These are phyloP conservation scores for Semnopithecus entellus DNA, from an alignment of 2,113 vertebrate species.

Conservation along the genomic window DNA sequence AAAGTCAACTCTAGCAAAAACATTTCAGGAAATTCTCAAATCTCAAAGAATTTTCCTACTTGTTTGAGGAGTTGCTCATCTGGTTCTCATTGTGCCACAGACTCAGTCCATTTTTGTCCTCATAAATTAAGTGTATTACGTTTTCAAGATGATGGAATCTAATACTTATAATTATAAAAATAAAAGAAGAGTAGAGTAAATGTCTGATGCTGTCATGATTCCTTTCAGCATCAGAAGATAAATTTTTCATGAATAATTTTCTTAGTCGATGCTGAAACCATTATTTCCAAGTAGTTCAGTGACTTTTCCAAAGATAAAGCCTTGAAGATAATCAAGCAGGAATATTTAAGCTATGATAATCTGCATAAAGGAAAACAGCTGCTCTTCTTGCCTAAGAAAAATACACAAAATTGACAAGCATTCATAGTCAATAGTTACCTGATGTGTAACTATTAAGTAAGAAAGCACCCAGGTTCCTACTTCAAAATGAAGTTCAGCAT, in stretches of 20 bases:
- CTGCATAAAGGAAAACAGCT: neutral
- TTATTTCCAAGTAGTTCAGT: constrained; percentile 42
- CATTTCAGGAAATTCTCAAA: neutral
- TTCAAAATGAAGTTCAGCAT: neutral
- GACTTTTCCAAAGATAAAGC: constrained; percentile 40
- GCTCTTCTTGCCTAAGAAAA: neutral
- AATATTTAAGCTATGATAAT: neutral
- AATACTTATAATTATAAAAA: constrained; percentile 11
- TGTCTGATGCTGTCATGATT: neutral
- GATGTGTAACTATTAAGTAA: neutral
- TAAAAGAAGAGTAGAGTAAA: neutral
- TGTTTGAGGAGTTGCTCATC: neutral
- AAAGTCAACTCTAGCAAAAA: neutral
- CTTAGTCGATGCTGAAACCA: neutral
- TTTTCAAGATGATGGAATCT: neutral
- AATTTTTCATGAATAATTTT: neutral
- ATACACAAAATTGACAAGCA: neutral
- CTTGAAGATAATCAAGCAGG: constrained; percentile 21
- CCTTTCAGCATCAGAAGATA: neutral
- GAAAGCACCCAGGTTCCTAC: neutral
- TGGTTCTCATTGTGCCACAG: neutral
- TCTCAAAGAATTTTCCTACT: neutral
- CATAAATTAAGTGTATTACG: constrained; percentile 10
- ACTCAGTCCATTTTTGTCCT: neutral
- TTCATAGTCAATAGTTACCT: neutral